A percentile compares a stretch with the other conserved stretches of the same genome.
phyloP scores from a whole-genome alignment of 1,140 invertebrate species.

The Calosoma granatense region DNA sequence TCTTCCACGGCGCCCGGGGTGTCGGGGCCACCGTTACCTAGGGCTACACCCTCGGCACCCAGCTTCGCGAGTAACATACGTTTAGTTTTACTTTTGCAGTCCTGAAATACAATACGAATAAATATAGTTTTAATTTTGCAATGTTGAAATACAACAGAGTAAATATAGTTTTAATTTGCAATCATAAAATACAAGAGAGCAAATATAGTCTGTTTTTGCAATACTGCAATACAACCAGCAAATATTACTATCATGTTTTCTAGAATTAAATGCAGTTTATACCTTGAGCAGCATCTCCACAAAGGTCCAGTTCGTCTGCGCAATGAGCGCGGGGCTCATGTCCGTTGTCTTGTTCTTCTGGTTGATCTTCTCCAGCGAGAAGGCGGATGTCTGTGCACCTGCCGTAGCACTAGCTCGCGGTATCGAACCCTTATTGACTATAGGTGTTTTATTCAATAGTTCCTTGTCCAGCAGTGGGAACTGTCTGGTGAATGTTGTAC shows the following conservation, averaged over 20 bases:
- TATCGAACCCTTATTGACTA: slow-evolving; percentile 33
- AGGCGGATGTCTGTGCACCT: slow-evolving; percentile 23
- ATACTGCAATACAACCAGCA: not conserved
- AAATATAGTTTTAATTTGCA: slow-evolving; percentile 46
- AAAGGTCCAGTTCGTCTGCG: slow-evolving; percentile 97
- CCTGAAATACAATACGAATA: slow-evolving; percentile 40
- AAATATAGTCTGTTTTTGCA: slow-evolving; percentile 13
- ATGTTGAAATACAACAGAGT: not conserved
- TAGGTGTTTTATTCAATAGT: slow-evolving; percentile 47
- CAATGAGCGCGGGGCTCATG: slow-evolving; percentile 73
- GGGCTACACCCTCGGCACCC: slow-evolving; percentile 84
- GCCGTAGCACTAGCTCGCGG: slow-evolving; percentile 29
- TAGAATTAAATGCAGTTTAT: slow-evolving; percentile 20
- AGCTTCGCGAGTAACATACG: slow-evolving; percentile 97
- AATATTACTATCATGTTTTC: slow-evolving; percentile 15
- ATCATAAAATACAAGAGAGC: slow-evolving; percentile 50
- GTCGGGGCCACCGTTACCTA: slow-evolving; percentile 55
- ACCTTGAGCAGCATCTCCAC: slow-evolving; percentile 94
- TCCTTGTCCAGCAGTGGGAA: slow-evolving; percentile 73
- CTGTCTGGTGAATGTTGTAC: slow-evolving; percentile 58
- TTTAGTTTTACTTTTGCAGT: slow-evolving; percentile 90
- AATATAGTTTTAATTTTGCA: slow-evolving; percentile 1
- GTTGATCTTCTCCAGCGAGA: slow-evolving; percentile 30
- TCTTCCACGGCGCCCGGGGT: slow-evolving; percentile 74
- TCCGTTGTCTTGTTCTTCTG: slow-evolving; percentile 41